phyloP scores from a whole-genome alignment of 2,888 invertebrate species.

The Lithophane semibrunnea region DNA sequence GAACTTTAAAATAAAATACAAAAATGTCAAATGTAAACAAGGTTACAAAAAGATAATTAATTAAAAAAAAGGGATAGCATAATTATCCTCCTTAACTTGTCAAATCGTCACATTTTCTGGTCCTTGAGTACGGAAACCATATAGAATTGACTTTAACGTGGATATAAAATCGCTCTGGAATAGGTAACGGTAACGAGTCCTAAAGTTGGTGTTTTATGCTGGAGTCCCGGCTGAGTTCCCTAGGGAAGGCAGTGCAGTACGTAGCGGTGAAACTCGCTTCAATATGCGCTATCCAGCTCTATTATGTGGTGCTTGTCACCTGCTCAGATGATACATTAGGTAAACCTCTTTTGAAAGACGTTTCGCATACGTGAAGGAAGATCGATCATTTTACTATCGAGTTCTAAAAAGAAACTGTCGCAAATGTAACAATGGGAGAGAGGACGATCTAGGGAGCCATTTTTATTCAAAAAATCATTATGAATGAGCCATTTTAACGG shows the following conservation, averaged over 20 bases:
- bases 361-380: constrained; percentile 17
- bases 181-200: neutral
- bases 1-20: too few species aligned
- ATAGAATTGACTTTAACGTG: constrained; percentile 13
- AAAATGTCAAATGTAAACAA: too few species aligned
- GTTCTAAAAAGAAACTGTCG: neutral
- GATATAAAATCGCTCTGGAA: constrained; percentile 17
- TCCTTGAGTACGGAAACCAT: neutral
- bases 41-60: too few species aligned
- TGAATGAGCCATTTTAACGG: neutral
- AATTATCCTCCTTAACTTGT: too few species aligned
- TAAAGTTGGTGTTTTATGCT: constrained; percentile 40
- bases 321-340: constrained; percentile 29
- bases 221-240: neutral
- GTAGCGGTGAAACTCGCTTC: neutral
- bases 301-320: constrained; percentile 21
- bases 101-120: neutral
- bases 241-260: neutral
- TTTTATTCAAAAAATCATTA: neutral
- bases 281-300: constrained; percentile 12
- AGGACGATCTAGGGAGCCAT: too few species aligned
- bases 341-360: constrained; percentile 35
- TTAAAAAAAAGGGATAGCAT: too few species aligned
- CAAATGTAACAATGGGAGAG: neutral
- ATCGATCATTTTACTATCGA: constrained; percentile 23